Base-by-base conservation (phyloP, 2,797 vertebrate species). In the Gorsachius magnificus region DNA sequence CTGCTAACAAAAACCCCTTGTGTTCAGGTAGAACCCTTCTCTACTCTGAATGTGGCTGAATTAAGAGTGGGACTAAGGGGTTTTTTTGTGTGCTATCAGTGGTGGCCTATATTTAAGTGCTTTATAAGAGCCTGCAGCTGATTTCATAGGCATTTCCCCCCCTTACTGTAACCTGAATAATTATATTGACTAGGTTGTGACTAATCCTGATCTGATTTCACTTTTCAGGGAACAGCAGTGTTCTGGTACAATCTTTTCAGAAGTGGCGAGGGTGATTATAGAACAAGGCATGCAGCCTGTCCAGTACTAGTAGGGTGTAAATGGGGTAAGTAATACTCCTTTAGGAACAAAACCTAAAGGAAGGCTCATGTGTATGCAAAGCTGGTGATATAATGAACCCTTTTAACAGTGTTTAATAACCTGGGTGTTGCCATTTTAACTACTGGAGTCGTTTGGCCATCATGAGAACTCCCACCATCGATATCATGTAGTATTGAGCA, bases 161-260 rank as follows among this genome's bases (percentile, higher is more conserved):
- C 29, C 16, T 61, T 61, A 0, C 19, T 43, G n/a, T 46, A 31
- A 24, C 19, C 14, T 61, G 16, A 36, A 11, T 29, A 29, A 21
- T 78, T 61, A 0, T 5, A 3, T 19, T 61, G 60, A 8, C 10
- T 16, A 10, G 24, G 11, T 17, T 81, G 43, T 80, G 76, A 43
- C 81, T 93, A 94, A 92, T 25, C 22, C 50, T 38, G 10, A 6
- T 45, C 69, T 78, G 21, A 20, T 68, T 51, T 96, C 33, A 31
- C 65, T 91, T 95, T 95, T 17, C 96, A 99, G 99, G 99, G 99
- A 41, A 99, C 99, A 5, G 98, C 99, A 28, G 99, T 99, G 51
- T 99, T 99, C 90, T 99, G 99, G 99, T 99, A 99, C 93, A 99
- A 99, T 76, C 99, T 99, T 54, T 99, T 99, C 94, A 98, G 97